Conservation (phyloP, 2,113 vertebrate genomes). For the Sus scrofa region T2T-Sscrofa CM000830.6:108288001-108288500, state of each 20-base stretch:
- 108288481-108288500: conserved; percentile 4
- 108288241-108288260: background rate
- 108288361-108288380: conserved; percentile 64
- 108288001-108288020: conserved; percentile 27
- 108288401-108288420: background rate
- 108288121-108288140: background rate
- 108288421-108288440: conserved; percentile 55
- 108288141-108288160: background rate
- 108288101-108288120: background rate
- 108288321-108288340: conserved; percentile 4
- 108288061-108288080: background rate
- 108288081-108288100: conserved; percentile 27
- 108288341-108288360: conserved; percentile 13
- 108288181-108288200: background rate
- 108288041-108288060: conserved; percentile 39
- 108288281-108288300: conserved; percentile 17
- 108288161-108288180: conserved; percentile 7
- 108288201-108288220: background rate
- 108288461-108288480: conserved; percentile 56
- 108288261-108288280: background rate
- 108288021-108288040: conserved; percentile 29
- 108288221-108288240: background rate
- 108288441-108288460: conserved; percentile 68
- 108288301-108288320: background rate
- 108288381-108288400: conserved; percentile 44